Base-by-base conservation (phyloP, 2,113 vertebrate genomes). In the Micronycteris hirsuta region DNA sequence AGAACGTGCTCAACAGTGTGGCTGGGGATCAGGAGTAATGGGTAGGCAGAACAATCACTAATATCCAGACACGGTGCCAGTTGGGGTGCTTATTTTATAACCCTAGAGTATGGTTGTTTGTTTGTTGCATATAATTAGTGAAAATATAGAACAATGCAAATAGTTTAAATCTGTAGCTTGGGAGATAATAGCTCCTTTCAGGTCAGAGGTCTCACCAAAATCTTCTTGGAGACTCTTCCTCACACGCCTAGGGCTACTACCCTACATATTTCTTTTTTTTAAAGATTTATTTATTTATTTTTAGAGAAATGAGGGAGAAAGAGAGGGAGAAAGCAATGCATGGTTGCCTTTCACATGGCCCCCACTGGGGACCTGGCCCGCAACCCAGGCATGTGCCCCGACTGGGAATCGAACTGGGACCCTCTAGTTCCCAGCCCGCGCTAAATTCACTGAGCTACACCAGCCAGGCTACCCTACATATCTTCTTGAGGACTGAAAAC, bases 231-330 rank as follows among this genome's bases (percentile, higher is more conserved):
- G 22, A 19, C 4, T 63, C 8, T 15, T 78, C 22, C 15, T 7
- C 10, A 65, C 9, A 3, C 2, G 2, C 0, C 5, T 10, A n/a
- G 2, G 7, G 15, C 81, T 68, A 61, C n/a, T n/a, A n/a, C n/a
- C n/a, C n/a, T n/a, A n/a, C n/a, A n/a, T n/a, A n/a, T n/a, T n/a
- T n/a, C n/a, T n/a, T n/a, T n/a, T n/a, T n/a, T n/a, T n/a, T n/a
- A n/a, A n/a, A n/a, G n/a, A n/a, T n/a, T n/a, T n/a, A n/a, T n/a
- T n/a, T n/a, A n/a, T n/a, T n/a, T n/a, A n/a, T n/a, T n/a, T n/a
- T n/a, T n/a, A n/a, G n/a, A n/a, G n/a, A n/a, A n/a, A n/a, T n/a
- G n/a, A n/a, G n/a, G n/a, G n/a, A n/a, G n/a, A n/a, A n/a, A n/a
- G n/a, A n/a, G n/a, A n/a, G n/a, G n/a, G n/a, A n/a, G n/a, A n/a